Evolutionary conservation across 2,797 vertebrate species (phyloP), one percentile per base, ranked within the genome.

Genomic region (Basileuterus tristriatus): DNA sequence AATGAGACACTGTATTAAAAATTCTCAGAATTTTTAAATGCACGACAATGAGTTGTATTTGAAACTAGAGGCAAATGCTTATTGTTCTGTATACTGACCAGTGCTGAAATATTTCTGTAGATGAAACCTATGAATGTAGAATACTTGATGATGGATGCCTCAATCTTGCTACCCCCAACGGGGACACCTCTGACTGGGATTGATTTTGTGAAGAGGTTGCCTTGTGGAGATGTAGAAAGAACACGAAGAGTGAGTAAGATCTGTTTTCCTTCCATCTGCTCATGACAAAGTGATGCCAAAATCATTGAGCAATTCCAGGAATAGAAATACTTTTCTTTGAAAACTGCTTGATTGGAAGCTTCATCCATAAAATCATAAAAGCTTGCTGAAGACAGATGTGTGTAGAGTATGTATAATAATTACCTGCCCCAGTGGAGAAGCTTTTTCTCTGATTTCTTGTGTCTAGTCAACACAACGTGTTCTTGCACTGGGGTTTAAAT

Each of bases 61-160:
- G 67, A 41, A 92, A 62, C 23, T 46, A 37, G 47, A 53, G 59
- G 14, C 13, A 69, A 47, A 29, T 83, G 46, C 11, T 53, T 55
- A 4, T 64, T 93, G n/a, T 83, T 85, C 36, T 76, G 5, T 85
- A 11, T 49, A 15, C 10, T 93, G 85, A 94, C 62, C 46, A 53
- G n/a, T 52, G 32, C 60, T 77, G 50, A 77, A 64, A 59, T 96
- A 59, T 83, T 93, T 95, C 96, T 87, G 47, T 95, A 99, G 99
- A 99, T 98, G 97, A 99, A 99, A 94, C 99, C 99, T 27, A 98
- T 99, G 95, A 99, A 99, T n/a, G 99, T 99, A 68, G 99, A 99
- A 81, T 99, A 99, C 93, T 98, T 99, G 80, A 99, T 99, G 99
- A 99, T 99, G 99, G 99, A 99, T 10, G 99, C 99, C 30, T 99